Percentiles rank a stretch among this genome's conserved stretches.
Conservation (phyloP, 2,797 vertebrate genomes). For the Acestrorhynchus altus region DNA sequence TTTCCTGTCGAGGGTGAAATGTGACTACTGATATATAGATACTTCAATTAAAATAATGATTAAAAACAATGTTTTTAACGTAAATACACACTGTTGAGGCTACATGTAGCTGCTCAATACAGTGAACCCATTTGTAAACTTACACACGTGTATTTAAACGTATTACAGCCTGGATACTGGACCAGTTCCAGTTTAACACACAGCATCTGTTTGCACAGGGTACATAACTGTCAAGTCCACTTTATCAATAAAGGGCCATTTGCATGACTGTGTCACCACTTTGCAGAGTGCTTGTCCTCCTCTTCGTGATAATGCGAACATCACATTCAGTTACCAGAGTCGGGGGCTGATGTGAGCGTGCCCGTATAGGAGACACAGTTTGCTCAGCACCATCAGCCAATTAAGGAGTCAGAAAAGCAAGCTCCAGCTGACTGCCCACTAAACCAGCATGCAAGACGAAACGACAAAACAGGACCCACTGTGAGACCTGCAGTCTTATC, state of each 20-base stretch:
- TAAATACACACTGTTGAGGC: neutral
- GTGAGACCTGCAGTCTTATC: neutral
- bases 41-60: no score
- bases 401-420: constrained; percentile 1
- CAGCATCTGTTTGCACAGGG: constrained; percentile 3
- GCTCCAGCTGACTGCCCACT: neutral
- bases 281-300: constrained; percentile 7
- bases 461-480: neutral
- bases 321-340: constrained; percentile 12
- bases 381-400: constrained; percentile 4
- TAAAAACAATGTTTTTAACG: no score
- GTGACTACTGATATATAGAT: no score
- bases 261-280: neutral
- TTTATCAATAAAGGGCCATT: constrained; percentile 14
- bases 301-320: neutral
- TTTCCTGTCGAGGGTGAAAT: no score
- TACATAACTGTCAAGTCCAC: constrained; percentile 14
- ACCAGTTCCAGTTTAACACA: neutral
- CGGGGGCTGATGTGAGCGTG: neutral
- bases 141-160: constrained; percentile 5
- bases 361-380: neutral
- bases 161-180: neutral
- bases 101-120: neutral
- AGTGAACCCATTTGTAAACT: neutral
- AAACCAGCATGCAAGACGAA: neutral